A percentile compares a stretch with the other conserved stretches of the same genome.
phyloP scores from a whole-genome alignment of 2,888 invertebrate genomes.

The Campaea margaritaria region DNA sequence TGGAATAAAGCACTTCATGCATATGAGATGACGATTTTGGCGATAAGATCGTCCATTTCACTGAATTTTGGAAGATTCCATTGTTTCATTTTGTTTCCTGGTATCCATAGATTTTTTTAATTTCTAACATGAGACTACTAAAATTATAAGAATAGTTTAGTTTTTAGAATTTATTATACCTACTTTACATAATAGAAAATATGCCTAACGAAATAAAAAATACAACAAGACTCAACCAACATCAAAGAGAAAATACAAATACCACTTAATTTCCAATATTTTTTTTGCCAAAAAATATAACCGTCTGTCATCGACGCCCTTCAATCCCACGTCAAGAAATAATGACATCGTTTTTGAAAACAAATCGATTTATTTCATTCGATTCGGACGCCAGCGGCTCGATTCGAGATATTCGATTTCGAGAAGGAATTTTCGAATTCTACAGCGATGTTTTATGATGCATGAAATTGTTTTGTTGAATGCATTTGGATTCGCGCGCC shows the following conservation, averaged over 20 bases:
- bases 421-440: constrained; percentile 63
- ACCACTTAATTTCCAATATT: constrained; percentile 34
- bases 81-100: no score
- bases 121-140: no score
- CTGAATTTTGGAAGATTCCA: no score
- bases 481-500: constrained; percentile 62
- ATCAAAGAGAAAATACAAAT: constrained; percentile 21
- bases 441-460: constrained; percentile 78
- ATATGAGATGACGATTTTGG: no score
- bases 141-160: no score
- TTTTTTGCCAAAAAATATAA: constrained; percentile 56
- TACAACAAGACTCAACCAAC: background rate
- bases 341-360: constrained; percentile 78
- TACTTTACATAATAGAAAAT: no score
- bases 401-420: constrained; percentile 70
- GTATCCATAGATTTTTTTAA: no score
- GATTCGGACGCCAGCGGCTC: constrained; percentile 73
- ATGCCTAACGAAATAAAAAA: background rate
- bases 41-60: no score
- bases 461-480: constrained; percentile 82
- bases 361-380: constrained; percentile 83
- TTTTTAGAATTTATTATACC: no score
- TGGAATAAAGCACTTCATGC: no score
- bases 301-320: constrained; percentile 62
- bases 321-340: constrained; percentile 71